A percentile compares a stretch with the other conserved stretches of the same genome.
Evolutionary conservation across 2,113 vertebrate genomes (phyloP).

Genomic region (Sterrhoptilus dennistouni): DNA sequence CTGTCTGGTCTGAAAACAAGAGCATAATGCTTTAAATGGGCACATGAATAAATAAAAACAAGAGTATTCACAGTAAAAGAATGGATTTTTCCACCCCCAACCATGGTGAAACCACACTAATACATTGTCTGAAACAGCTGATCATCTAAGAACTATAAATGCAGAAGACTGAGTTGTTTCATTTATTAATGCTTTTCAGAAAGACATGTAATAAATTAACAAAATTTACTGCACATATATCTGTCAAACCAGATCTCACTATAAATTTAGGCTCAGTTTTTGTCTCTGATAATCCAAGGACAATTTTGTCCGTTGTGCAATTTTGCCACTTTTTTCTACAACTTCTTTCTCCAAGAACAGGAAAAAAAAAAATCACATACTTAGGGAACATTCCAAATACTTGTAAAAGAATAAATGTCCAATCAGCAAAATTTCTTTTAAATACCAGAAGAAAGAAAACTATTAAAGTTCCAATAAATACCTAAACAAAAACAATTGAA

Average conservation of each 20-base stretch:
- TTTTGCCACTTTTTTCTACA: background rate
- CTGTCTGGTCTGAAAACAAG: slow-evolving; percentile 83
- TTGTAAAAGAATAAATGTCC: background rate
- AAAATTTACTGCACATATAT: background rate
- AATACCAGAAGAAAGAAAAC: background rate
- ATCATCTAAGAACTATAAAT: background rate
- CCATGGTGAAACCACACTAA: background rate
- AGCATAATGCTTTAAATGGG: background rate
- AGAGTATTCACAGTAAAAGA: background rate
- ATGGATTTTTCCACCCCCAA: background rate
- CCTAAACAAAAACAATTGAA: background rate
- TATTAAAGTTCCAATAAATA: background rate
- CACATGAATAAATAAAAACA: background rate
- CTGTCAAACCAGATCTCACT: background rate
- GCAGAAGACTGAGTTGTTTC: background rate
- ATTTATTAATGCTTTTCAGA: background rate
- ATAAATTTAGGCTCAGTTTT: background rate
- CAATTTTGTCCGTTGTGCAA: background rate
- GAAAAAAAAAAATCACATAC: too few relatives aligned
- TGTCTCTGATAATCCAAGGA: background rate
- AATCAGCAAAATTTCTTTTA: background rate
- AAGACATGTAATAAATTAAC: background rate
- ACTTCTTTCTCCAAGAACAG: background rate
- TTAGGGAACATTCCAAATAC: background rate
- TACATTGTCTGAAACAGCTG: background rate